Evolutionary conservation across 2,113 vertebrate genomes (phyloP).

Genomic region (Dendropsophus ebraccatus): DNA sequence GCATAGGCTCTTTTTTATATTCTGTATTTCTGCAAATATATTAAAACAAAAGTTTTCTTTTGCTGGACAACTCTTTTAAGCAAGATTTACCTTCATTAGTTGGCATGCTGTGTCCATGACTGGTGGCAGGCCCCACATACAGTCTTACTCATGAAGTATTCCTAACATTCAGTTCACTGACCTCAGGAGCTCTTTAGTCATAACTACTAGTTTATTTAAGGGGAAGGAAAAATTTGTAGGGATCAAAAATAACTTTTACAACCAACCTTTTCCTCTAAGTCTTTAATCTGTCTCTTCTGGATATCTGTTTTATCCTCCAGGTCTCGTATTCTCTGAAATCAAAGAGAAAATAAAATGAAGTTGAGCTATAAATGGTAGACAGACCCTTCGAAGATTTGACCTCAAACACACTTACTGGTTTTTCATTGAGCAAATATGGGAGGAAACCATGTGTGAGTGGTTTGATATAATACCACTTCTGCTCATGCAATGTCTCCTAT

Average conservation of each 20-base stretch:
- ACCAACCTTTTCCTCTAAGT: constrained; percentile 96
- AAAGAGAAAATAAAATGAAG: constrained; percentile 53
- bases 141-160: neutral
- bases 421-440: neutral
- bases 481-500: neutral
- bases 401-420: neutral
- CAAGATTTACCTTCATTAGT: neutral
- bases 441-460: neutral
- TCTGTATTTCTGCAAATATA: no score
- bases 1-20: no score
- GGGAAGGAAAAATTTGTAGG: neutral
- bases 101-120: neutral
- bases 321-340: constrained; percentile 92
- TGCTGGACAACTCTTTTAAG: no score
- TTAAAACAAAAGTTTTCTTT: no score
- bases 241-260: constrained; percentile 58
- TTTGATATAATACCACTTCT: neutral
- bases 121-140: neutral
- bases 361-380: neutral
- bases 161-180: neutral
- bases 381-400: neutral
- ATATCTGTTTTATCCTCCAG: constrained; percentile 98
- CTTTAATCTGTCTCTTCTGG: constrained; percentile 98
- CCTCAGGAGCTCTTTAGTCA: neutral
- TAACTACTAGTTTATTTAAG: neutral